phyloP scores from a whole-genome alignment of 2,113 vertebrate genomes.

The Alethe castanea region DNA sequence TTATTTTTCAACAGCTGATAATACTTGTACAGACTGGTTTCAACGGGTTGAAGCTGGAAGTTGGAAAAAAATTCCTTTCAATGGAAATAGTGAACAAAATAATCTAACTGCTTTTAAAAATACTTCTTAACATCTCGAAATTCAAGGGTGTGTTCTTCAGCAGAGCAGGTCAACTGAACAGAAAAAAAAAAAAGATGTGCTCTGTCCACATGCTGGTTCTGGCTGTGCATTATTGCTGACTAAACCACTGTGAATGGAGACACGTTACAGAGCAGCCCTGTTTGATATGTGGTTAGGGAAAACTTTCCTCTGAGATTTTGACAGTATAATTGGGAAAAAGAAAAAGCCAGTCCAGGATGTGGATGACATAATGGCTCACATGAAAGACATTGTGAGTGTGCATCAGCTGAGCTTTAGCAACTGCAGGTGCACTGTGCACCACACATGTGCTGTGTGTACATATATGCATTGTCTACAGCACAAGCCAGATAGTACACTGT shows the following conservation, averaged over 20 bases:
- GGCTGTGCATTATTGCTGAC: neutral
- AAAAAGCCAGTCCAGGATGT: neutral
- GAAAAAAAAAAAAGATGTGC: neutral
- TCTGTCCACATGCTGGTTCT: neutral
- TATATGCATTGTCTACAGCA: neutral
- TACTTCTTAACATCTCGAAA: neutral
- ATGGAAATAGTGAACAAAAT: neutral
- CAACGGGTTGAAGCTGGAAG: neutral
- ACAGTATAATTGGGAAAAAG: neutral
- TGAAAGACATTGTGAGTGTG: rapidly evolving
- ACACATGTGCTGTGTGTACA: too few species aligned
- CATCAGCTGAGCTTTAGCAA: neutral
- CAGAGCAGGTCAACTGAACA: neutral
- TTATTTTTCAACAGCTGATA: neutral
- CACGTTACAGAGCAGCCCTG: rapidly evolving
- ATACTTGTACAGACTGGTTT: neutral
- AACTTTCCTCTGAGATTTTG: neutral
- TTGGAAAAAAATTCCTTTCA: neutral
- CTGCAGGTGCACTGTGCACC: rapidly evolving
- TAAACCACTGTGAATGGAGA: neutral
- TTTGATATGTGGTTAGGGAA: neutral
- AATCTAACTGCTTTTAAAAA: neutral
- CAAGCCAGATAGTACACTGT: neutral
- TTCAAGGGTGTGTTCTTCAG: neutral
- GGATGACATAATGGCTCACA: neutral